Conservation (phyloP, 2,888 invertebrate genomes). For the Chouioia cunea region DNA sequence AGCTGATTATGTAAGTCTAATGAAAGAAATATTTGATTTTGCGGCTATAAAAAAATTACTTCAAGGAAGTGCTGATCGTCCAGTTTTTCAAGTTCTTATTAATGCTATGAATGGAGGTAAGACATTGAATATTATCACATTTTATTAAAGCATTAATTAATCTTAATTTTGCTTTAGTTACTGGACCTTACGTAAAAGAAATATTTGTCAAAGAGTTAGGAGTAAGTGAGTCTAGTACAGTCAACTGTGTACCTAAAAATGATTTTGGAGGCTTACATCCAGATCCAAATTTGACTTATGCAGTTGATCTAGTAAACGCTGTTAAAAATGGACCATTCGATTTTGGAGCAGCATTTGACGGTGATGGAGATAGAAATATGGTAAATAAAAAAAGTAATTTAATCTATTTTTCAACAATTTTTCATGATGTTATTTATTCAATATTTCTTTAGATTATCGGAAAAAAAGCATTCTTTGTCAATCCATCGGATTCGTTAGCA, state of each 20-base stretch:
- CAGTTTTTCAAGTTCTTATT: constrained; percentile 87
- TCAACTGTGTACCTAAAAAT: constrained; percentile 84
- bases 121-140: constrained; percentile 23
- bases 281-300: constrained; percentile 95
- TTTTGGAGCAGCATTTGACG: constrained; percentile 98
- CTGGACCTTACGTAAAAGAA: constrained; percentile 92
- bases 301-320: constrained; percentile 78
- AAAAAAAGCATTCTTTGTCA: constrained; percentile 95
- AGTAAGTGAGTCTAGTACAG: constrained; percentile 78
- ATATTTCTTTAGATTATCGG: constrained; percentile 84
- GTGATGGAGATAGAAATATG: constrained; percentile 82
- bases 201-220: constrained; percentile 91
- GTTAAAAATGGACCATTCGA: constrained; percentile 75
- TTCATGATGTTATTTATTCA: constrained; percentile 7
- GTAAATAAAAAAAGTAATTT: constrained; percentile 52
- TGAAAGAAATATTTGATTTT: constrained; percentile 99
- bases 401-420: constrained; percentile 11
- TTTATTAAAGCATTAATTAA: constrained; percentile 1
- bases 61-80: constrained; percentile 75
- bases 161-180: constrained; percentile 75
- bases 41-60: constrained; percentile 80
- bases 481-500: constrained; percentile 96
- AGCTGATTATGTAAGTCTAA: constrained; percentile 86
- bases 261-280: constrained; percentile 98
- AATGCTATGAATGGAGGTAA: constrained; percentile 96